Conservation (phyloP, 2,888 invertebrate genomes). For the Drosophila neoperkinsi region DNA sequence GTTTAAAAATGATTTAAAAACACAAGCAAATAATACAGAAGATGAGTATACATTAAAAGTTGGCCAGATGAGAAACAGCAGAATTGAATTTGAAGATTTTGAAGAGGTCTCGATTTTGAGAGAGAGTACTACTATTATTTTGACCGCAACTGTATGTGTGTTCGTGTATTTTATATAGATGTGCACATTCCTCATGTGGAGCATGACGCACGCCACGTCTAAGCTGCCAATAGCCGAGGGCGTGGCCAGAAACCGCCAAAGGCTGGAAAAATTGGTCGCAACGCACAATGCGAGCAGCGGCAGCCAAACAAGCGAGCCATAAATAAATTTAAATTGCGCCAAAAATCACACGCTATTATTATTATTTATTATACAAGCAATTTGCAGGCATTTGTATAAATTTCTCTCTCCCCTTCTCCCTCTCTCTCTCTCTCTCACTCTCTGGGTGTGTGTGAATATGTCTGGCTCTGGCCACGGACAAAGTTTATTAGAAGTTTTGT, state of each 20-base stretch:
- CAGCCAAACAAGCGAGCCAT: slow-evolving; percentile 55
- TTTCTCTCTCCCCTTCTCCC: neutral
- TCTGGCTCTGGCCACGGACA: slow-evolving; percentile 11
- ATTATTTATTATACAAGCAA: slow-evolving; percentile 80
- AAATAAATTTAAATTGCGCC: slow-evolving; percentile 80
- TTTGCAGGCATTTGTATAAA: slow-evolving; percentile 58
- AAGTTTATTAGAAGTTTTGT: slow-evolving; percentile 70
- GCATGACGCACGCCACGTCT: slow-evolving; percentile 31
- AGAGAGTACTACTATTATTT: neutral
- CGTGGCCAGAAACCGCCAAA: slow-evolving; percentile 9
- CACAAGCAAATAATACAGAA: neutral
- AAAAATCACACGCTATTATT: slow-evolving; percentile 80
- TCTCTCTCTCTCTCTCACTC: neutral
- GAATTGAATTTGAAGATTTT: neutral
- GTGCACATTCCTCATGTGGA: neutral
- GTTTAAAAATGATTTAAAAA: neutral
- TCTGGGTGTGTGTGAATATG: slow-evolving; percentile 1
- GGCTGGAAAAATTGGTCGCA: slow-evolving; percentile 8
- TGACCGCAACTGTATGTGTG: neutral
- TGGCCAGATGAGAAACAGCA: neutral
- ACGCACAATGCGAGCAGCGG: slow-evolving; percentile 36
- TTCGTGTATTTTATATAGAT: neutral
- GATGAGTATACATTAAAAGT: neutral
- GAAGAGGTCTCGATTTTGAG: neutral
- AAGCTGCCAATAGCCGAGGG: slow-evolving; percentile 41